Conservation (phyloP, 64 coral and sea anemone genomes). For the Pachyseris speciosa region DNA sequence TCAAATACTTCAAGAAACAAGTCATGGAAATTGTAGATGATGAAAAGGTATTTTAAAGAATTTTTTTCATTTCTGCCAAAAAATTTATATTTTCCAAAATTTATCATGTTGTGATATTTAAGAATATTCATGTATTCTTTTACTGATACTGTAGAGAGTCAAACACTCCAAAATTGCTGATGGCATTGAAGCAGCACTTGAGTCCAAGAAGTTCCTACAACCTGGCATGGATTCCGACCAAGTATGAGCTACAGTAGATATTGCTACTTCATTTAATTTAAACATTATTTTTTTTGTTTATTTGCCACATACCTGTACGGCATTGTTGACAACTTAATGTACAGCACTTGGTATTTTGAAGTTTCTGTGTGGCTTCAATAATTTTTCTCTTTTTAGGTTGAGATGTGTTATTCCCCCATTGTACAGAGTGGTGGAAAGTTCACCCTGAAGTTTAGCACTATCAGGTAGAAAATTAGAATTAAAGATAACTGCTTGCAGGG, state of each 20-base stretch:
- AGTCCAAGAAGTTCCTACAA: constrained; percentile 89
- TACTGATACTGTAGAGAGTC: constrained; percentile 73
- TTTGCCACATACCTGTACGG: too few species aligned
- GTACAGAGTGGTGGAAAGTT: constrained; percentile 98
- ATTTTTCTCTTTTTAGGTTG: constrained; percentile 70
- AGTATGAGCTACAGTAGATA: background rate
- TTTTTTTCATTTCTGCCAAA: background rate
- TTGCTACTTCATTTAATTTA: too few species aligned
- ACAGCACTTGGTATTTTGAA: too few species aligned
- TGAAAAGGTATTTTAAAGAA: constrained; percentile 81
- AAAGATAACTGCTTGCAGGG: too few species aligned
- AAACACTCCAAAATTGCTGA: constrained; percentile 99
- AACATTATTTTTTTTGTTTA: too few species aligned
- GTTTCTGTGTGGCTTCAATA: background rate
- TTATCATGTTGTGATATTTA: background rate
- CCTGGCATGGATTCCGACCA: constrained; percentile 95
- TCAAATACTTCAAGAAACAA: constrained; percentile 98
- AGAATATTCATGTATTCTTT: too few species aligned
- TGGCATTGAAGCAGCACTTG: constrained; percentile 84
- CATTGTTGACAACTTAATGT: too few species aligned
- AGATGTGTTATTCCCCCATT: constrained; percentile 98
- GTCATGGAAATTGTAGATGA: constrained; percentile 99
- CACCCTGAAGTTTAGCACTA: constrained; percentile 92
- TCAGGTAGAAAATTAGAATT: constrained; percentile 62
- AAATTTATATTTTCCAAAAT: background rate